Conservation (phyloP, 2,888 invertebrate species). For the Lepidocyrtoides sp. region DNA sequence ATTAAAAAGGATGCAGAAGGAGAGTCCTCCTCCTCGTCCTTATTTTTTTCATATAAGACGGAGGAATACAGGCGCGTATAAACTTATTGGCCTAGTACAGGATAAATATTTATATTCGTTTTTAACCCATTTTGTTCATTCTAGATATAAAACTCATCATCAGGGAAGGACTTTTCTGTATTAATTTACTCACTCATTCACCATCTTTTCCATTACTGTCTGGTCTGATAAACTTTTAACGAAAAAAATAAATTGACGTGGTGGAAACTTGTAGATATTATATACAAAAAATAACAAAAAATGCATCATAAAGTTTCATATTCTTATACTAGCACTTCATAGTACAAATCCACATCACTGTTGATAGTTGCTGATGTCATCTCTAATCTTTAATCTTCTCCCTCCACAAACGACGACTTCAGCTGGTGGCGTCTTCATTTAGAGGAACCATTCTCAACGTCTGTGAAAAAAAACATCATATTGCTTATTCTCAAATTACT, state of each 20-base stretch:
- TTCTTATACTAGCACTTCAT: not conserved
- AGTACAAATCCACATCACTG: not conserved
- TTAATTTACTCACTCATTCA: not conserved
- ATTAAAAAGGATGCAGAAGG: slow-evolving; percentile 53
- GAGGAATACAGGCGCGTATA: not conserved
- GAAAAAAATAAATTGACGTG: not conserved
- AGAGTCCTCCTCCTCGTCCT: not conserved
- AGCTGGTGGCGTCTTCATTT: slow-evolving; percentile 25
- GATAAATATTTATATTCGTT: not conserved
- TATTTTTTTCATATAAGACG: not conserved
- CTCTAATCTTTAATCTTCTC: slow-evolving; percentile 19
- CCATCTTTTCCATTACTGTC: slow-evolving; percentile 6
- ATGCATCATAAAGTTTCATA: slow-evolving; percentile 4
- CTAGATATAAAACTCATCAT: slow-evolving; percentile 1
- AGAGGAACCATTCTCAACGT: slow-evolving; percentile 1
- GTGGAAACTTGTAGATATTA: too few relatives aligned
- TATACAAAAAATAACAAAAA: not conserved
- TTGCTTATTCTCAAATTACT: slow-evolving; percentile 58
- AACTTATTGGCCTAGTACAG: too few relatives aligned
- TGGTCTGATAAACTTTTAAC: not conserved
- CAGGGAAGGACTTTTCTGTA: not conserved
- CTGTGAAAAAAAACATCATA: slow-evolving; percentile 35
- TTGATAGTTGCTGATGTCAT: not conserved
- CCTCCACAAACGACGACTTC: not conserved
- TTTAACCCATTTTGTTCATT: not conserved